Evolutionary conservation across 2,888 invertebrate species (phyloP).

Genomic region (Clistopyga incitator): DNA sequence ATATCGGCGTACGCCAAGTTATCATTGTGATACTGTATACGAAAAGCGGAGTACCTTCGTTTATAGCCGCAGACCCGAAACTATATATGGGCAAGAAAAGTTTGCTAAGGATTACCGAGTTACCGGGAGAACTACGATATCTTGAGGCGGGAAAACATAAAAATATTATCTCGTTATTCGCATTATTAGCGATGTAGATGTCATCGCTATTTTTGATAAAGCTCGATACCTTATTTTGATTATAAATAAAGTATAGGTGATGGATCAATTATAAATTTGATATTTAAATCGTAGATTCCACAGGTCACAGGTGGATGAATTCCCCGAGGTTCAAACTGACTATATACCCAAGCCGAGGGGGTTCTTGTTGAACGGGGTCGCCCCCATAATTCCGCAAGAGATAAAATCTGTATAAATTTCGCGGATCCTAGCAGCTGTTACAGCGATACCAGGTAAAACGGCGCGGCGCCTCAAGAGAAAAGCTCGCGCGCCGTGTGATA

Average conservation of each 20-base stretch:
- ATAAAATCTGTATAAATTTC: conserved; percentile 55
- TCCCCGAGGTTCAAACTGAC: conserved; percentile 23
- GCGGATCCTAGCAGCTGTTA: conserved; percentile 45
- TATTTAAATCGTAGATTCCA: conserved; percentile 35
- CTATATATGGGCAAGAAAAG: no score
- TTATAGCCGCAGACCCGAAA: neutral
- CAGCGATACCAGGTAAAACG: conserved; percentile 27
- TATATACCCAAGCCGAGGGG: neutral
- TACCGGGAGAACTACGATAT: no score
- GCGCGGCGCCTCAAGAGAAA: conserved; percentile 44
- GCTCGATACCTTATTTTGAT: neutral
- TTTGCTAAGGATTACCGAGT: no score
- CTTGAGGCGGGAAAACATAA: no score
- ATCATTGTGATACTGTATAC: neutral
- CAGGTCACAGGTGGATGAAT: conserved; percentile 25
- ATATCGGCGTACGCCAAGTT: neutral
- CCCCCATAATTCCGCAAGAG: conserved; percentile 36
- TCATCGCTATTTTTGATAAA: no score
- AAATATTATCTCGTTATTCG: no score
- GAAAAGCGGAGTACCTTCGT: neutral
- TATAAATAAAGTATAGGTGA: neutral
- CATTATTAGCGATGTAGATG: no score
- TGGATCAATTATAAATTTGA: conserved; percentile 24
- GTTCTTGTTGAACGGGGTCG: conserved; percentile 18
- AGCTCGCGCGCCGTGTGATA: conserved; percentile 1